Evolutionary conservation across 2,797 vertebrate genomes (phyloP).

Genomic region (Sternarchorhynchus goeldii): DNA sequence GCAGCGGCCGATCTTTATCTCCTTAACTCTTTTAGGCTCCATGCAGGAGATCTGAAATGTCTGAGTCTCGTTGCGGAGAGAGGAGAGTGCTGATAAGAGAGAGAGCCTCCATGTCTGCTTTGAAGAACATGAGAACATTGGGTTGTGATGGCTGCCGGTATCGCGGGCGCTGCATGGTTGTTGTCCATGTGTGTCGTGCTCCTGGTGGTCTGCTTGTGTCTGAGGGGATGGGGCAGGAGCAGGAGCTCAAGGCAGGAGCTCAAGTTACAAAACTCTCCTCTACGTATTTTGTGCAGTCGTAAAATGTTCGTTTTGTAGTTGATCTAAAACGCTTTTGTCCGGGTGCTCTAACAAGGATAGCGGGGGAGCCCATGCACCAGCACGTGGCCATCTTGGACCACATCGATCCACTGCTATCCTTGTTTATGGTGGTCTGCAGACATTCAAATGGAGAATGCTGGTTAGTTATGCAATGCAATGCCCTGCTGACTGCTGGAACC

Average conservation of each 20-base stretch:
- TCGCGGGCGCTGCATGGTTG: conserved; percentile 1
- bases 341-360: not conserved
- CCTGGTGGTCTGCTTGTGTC: conserved; percentile 27
- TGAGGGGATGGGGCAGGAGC: conserved; percentile 14
- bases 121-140: conserved; percentile 49
- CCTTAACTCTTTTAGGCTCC: conserved; percentile 51
- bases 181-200: not conserved
- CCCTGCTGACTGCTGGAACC: conserved; percentile 30
- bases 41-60: conserved; percentile 52
- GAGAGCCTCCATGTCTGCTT: conserved; percentile 41
- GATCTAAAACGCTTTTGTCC: conserved; percentile 1
- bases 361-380: not conserved
- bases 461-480: conserved; percentile 7
- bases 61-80: conserved; percentile 40
- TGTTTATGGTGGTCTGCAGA: conserved; percentile 1
- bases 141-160: conserved; percentile 41
- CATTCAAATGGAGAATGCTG: conserved; percentile 26
- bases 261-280: not conserved
- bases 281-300: not conserved
- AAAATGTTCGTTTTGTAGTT: not conserved
- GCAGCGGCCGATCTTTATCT: conserved; percentile 47
- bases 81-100: conserved; percentile 42
- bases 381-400: not conserved
- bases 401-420: not conserved
- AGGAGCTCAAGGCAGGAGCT: not conserved